A percentile compares a stretch with the other conserved stretches of the same genome.
phyloP scores from a whole-genome alignment of 2,797 vertebrate species.

The Apogon talboti region DNA sequence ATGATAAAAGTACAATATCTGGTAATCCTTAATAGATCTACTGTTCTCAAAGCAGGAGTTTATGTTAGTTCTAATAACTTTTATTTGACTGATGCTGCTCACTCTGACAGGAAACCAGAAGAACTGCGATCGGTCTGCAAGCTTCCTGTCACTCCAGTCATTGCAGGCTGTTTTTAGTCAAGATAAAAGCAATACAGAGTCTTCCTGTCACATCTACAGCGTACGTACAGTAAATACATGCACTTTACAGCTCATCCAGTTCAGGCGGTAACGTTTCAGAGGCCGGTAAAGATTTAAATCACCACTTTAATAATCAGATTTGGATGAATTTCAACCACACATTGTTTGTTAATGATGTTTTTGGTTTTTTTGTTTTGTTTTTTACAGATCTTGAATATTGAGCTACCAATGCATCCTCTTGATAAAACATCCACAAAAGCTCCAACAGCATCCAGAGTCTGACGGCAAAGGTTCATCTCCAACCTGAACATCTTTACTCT shows the following conservation, averaged over 20 bases:
- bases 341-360: not conserved
- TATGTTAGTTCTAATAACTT: too few relatives aligned
- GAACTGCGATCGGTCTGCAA: slow-evolving; percentile 36
- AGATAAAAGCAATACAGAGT: slow-evolving; percentile 23
- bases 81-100: slow-evolving; percentile 31
- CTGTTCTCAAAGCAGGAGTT: not conserved
- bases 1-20: not conserved
- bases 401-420: slow-evolving; percentile 23
- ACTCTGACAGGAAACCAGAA: slow-evolving; percentile 72
- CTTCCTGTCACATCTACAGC: slow-evolving; percentile 45
- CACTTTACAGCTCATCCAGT: not conserved
- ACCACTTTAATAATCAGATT: too few relatives aligned
- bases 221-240: slow-evolving; percentile 1
- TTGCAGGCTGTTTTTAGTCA: slow-evolving; percentile 12
- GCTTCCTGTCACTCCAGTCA: slow-evolving; percentile 70
- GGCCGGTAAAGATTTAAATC: too few relatives aligned
- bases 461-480: slow-evolving; percentile 5
- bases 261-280: not conserved
- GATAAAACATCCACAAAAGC: slow-evolving; percentile 6
- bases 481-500: slow-evolving; percentile 9
- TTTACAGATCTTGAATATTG: slow-evolving; percentile 30
- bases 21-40: not conserved
- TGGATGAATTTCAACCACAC: too few relatives aligned
- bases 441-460: slow-evolving; percentile 28
- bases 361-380: not conserved